Conservation (phyloP, 30 jellyfish, hydroid and myxozoan genomes). For the Hydractinia symbiolongicarpus region DNA sequence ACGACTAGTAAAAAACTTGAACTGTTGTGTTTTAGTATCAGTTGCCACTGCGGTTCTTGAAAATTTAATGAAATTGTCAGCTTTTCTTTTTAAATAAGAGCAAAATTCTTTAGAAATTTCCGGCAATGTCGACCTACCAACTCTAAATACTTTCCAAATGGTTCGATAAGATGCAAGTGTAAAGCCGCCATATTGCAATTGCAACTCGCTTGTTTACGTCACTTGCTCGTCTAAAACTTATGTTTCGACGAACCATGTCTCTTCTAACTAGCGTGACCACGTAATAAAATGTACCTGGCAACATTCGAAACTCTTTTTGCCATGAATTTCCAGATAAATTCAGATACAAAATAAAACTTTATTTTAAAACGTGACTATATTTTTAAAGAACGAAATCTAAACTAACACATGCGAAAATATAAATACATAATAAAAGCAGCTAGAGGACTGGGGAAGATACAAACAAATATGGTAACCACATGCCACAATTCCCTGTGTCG, state of each 20-base stretch:
- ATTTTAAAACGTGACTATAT: too few species aligned
- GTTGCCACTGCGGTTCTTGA: slow-evolving; percentile 45
- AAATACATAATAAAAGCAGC: too few species aligned
- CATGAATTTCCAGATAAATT: too few species aligned
- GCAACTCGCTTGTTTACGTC: neutral
- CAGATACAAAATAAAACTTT: too few species aligned
- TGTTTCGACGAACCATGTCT: neutral
- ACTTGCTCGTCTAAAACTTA: neutral
- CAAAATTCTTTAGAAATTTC: slow-evolving; percentile 23
- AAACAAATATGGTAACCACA: too few species aligned
- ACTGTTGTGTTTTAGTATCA: slow-evolving; percentile 20
- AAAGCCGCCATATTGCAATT: slow-evolving; percentile 3
- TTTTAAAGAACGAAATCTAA: too few species aligned
- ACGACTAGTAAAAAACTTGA: slow-evolving; percentile 10
- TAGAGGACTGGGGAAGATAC: too few species aligned
- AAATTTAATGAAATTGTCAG: slow-evolving; percentile 29
- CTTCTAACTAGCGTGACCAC: neutral
- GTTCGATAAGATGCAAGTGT: slow-evolving; percentile 42
- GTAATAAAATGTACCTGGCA: neutral
- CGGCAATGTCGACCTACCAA: slow-evolving; percentile 46
- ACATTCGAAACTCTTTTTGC: neutral
- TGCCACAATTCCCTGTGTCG: too few species aligned
- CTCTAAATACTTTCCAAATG: slow-evolving; percentile 48
- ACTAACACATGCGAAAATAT: too few species aligned
- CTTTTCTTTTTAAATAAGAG: neutral